These are phyloP conservation scores for Pachycephala philippinensis DNA, from an alignment of 2,113 vertebrate genomes.

Conservation along the genomic window DNA sequence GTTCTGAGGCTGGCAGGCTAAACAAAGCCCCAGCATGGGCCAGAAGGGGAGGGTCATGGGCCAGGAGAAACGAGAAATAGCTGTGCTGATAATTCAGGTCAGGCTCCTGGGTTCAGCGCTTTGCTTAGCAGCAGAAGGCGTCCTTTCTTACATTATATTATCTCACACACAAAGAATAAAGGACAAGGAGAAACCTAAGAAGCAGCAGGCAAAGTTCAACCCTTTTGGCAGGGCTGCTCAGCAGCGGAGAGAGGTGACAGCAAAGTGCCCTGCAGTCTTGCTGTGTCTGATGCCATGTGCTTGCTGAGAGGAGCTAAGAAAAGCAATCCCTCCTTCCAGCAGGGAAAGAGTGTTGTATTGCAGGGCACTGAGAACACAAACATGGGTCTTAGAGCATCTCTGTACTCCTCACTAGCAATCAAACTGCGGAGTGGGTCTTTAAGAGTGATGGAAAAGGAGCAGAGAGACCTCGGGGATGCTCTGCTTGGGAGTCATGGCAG, in stretches of 20 bases:
- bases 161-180: background rate
- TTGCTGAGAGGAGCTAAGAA: background rate
- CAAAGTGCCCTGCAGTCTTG: background rate
- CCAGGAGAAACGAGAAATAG: background rate
- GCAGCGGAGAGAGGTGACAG: background rate
- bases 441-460: background rate
- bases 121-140: background rate
- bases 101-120: background rate
- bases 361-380: background rate
- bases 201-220: background rate
- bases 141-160: background rate
- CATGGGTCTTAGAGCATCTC: fast-evolving
- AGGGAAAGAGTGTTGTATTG: background rate
- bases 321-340: background rate
- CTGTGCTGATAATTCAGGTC: background rate
- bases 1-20: background rate
- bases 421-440: background rate
- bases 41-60: background rate
- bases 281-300: background rate
- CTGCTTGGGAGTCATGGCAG: background rate
- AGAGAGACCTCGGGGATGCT: background rate
- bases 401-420: background rate
- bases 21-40: background rate
- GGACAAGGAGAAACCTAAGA: background rate
- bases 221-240: background rate